phyloP scores from a whole-genome alignment of 1,140 invertebrate species.

The Drosophila suzukii region DNA sequence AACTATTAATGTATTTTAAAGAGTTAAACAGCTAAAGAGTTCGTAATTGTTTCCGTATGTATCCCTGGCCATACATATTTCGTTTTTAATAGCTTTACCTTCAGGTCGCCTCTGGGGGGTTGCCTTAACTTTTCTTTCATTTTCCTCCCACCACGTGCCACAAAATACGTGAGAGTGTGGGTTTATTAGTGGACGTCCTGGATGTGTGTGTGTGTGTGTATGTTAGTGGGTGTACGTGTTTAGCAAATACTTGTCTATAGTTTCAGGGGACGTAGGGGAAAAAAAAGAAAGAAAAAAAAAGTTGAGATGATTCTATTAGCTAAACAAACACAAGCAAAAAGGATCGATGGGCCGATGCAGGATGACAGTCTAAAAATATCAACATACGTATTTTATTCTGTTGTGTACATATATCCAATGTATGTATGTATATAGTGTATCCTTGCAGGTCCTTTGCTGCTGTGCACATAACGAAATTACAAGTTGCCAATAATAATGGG shows the following conservation, averaged over 20 bases:
- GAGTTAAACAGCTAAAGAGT: neutral
- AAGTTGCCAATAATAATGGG: conserved; percentile 74
- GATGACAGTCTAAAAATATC: conserved; percentile 63
- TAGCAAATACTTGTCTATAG: conserved; percentile 44
- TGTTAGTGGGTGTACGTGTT: conserved; percentile 8
- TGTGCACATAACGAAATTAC: conserved; percentile 72
- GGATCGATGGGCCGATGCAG: conserved; percentile 36
- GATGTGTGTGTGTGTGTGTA: neutral
- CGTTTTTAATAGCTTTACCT: conserved; percentile 12
- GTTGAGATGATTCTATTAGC: conserved; percentile 77
- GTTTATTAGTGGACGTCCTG: conserved; percentile 8
- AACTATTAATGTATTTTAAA: no score
- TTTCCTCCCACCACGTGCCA: conserved; percentile 19
- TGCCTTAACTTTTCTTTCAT: neutral
- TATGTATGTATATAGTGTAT: neutral
- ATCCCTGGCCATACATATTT: conserved; percentile 5
- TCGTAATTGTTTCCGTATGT: neutral
- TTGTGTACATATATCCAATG: conserved; percentile 4
- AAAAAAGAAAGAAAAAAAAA: conserved; percentile 23
- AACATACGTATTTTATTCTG: conserved; percentile 51
- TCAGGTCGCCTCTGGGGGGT: conserved; percentile 1
- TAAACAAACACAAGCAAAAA: conserved; percentile 58
- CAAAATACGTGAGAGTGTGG: conserved; percentile 26
- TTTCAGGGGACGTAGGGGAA: conserved; percentile 25
- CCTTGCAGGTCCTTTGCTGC: conserved; percentile 32